These are phyloP conservation scores for Trissolcus japonicus DNA, from an alignment of 2,888 invertebrate genomes.

Conservation along the genomic window DNA sequence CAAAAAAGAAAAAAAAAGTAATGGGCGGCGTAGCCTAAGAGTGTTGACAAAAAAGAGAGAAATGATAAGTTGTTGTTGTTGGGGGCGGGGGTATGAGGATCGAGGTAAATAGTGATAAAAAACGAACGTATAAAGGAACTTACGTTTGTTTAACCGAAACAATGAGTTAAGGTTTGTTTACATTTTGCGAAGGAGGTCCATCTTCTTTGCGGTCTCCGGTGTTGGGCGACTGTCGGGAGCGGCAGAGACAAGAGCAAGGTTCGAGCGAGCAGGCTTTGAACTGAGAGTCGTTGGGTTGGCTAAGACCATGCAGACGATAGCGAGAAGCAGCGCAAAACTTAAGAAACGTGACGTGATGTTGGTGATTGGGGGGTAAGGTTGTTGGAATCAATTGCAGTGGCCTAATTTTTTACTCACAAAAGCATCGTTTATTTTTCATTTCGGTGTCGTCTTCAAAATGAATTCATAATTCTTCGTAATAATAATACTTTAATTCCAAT, in stretches of 20 bases:
- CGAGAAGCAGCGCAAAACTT: constrained; percentile 46
- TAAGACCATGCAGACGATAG: constrained; percentile 49
- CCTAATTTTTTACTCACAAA: constrained; percentile 74
- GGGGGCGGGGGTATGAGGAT: not conserved
- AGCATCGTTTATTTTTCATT: constrained; percentile 75
- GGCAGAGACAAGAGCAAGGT: constrained; percentile 65
- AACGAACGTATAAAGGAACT: constrained; percentile 53
- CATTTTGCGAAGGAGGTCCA: constrained; percentile 51
- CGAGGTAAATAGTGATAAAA: constrained; percentile 19
- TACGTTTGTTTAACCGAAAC: constrained; percentile 56
- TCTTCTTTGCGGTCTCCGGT: constrained; percentile 48
- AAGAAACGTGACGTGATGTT: constrained; percentile 30
- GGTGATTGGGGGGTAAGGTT: constrained; percentile 54
- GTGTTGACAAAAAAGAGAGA: constrained; percentile 2
- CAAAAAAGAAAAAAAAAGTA: constrained; percentile 4
- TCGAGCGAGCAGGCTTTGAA: constrained; percentile 61
- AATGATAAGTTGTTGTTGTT: not conserved
- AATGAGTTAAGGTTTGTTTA: constrained; percentile 57
- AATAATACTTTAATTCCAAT: constrained; percentile 72
- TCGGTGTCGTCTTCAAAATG: constrained; percentile 71
- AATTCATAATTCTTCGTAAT: constrained; percentile 75
- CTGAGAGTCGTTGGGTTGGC: constrained; percentile 35
- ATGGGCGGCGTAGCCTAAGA: not conserved
- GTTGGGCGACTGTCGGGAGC: constrained; percentile 48
- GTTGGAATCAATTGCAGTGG: constrained; percentile 59